A percentile compares a stretch with the other conserved stretches of the same genome.
Evolutionary conservation across 1,140 invertebrate genomes (phyloP).

Genomic region (Plutomurus gul): DNA sequence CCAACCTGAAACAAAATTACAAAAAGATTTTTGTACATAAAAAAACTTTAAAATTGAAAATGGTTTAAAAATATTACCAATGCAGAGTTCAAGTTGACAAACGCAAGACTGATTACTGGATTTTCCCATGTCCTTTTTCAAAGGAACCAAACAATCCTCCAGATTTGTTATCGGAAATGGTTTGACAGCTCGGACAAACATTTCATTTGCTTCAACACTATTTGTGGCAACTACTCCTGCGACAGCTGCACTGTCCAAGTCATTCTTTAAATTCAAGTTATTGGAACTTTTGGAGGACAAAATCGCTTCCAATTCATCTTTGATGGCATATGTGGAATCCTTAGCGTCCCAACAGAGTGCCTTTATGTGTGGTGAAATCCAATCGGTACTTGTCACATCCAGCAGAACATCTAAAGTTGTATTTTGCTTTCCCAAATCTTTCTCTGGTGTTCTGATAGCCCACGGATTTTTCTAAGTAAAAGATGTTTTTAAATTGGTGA

Average conservation of each 20-base stretch:
- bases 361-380: slow-evolving; percentile 75
- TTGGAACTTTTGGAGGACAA: slow-evolving; percentile 58
- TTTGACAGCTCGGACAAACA: slow-evolving; percentile 53
- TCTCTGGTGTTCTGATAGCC: slow-evolving; percentile 81
- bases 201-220: slow-evolving; percentile 41
- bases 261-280: slow-evolving; percentile 3
- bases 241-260: neutral
- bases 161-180: slow-evolving; percentile 55
- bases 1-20: slow-evolving; percentile 60
- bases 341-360: slow-evolving; percentile 75
- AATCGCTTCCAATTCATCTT: slow-evolving; percentile 78
- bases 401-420: slow-evolving; percentile 81
- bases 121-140: slow-evolving; percentile 43
- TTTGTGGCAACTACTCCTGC: neutral
- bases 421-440: slow-evolving; percentile 79
- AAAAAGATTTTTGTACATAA: neutral
- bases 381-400: slow-evolving; percentile 66
- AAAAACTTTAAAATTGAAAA: neutral
- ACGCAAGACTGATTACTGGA: slow-evolving; percentile 65
- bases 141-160: slow-evolving; percentile 54
- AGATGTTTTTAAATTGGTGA: neutral
- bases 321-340: slow-evolving; percentile 76
- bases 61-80: slow-evolving; percentile 58
- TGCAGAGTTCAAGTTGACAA: slow-evolving; percentile 81
- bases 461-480: slow-evolving; percentile 74